A percentile compares a stretch with the other conserved stretches of the same genome.
phyloP scores from a whole-genome alignment of 2,888 invertebrate species.

The Eutolmus rufibarbis region DNA sequence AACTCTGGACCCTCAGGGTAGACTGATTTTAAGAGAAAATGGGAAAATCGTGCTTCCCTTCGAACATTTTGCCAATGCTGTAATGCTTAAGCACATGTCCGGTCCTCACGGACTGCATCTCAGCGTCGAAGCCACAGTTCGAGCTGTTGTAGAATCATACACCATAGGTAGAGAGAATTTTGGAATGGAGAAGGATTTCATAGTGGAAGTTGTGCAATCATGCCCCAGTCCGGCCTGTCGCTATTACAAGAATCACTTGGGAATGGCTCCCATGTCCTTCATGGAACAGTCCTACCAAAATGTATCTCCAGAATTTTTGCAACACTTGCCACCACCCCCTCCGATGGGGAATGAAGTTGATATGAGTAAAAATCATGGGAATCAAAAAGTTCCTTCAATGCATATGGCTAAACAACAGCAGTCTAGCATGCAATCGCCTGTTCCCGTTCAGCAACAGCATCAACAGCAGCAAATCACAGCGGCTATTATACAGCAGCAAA shows the following conservation, averaged over 20 bases:
- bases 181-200: conserved; percentile 88
- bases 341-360: conserved; percentile 49
- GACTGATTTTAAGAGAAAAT: conserved; percentile 82
- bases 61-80: conserved; percentile 90
- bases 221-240: conserved; percentile 88
- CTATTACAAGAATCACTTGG: conserved; percentile 85
- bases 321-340: conserved; percentile 66
- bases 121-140: conserved; percentile 82
- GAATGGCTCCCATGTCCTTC: conserved; percentile 63
- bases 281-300: conserved; percentile 61
- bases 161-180: conserved; percentile 69
- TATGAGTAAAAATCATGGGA: conserved; percentile 44
- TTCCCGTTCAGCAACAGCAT: conserved; percentile 49
- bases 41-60: conserved; percentile 88
- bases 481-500: conserved; percentile 72
- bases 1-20: conserved; percentile 82
- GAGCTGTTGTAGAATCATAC: conserved; percentile 86
- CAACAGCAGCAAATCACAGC: conserved; percentile 71
- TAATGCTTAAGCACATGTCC: conserved; percentile 90
- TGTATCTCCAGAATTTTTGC: conserved; percentile 71
- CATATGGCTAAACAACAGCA: conserved; percentile 56
- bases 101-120: conserved; percentile 86
- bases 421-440: conserved; percentile 49
- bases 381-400: conserved; percentile 44
- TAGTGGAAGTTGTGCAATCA: conserved; percentile 86